Conservation (phyloP, 1,140 invertebrate species). For the Bombus haemorrhoidalis region DNA sequence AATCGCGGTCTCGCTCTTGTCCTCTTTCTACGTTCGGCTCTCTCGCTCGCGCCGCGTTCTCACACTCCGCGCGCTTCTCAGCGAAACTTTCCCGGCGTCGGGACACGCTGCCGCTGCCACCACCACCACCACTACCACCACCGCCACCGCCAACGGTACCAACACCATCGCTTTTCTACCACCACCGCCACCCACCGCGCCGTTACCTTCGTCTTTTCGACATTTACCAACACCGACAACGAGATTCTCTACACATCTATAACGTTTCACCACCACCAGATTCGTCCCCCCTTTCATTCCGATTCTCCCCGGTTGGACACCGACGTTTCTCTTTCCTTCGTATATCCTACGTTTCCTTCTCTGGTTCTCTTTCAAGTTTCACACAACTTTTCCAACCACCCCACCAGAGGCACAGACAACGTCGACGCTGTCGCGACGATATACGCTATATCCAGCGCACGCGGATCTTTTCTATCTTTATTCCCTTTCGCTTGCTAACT, state of each 20-base stretch:
- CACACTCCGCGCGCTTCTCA: slow-evolving; percentile 67
- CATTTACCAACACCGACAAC: slow-evolving; percentile 58
- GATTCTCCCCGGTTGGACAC: slow-evolving; percentile 51
- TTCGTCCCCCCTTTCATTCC: slow-evolving; percentile 57
- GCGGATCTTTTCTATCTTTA: slow-evolving; percentile 44
- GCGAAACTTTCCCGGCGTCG: slow-evolving; percentile 77
- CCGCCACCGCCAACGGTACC: slow-evolving; percentile 39
- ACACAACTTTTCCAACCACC: slow-evolving; percentile 70
- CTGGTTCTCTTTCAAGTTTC: slow-evolving; percentile 69
- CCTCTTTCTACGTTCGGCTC: slow-evolving; percentile 51
- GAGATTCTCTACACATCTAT: slow-evolving; percentile 53
- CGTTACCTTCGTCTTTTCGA: slow-evolving; percentile 59
- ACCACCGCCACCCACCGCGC: slow-evolving; percentile 10
- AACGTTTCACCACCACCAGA: slow-evolving; percentile 44
- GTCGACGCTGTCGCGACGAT: slow-evolving; percentile 61
- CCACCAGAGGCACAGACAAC: slow-evolving; percentile 37
- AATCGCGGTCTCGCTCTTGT: slow-evolving; percentile 50
- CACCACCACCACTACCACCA: slow-evolving; percentile 33
- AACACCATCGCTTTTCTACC: slow-evolving; percentile 42
- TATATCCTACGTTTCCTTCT: slow-evolving; percentile 59
- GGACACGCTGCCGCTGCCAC: slow-evolving; percentile 67
- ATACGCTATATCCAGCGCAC: slow-evolving; percentile 56
- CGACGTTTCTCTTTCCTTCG: slow-evolving; percentile 47
- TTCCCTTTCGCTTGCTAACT: slow-evolving; percentile 33
- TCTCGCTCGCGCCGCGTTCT: slow-evolving; percentile 58